Conservation (phyloP, 2,797 vertebrate species). For the Halcyon badia region DNA sequence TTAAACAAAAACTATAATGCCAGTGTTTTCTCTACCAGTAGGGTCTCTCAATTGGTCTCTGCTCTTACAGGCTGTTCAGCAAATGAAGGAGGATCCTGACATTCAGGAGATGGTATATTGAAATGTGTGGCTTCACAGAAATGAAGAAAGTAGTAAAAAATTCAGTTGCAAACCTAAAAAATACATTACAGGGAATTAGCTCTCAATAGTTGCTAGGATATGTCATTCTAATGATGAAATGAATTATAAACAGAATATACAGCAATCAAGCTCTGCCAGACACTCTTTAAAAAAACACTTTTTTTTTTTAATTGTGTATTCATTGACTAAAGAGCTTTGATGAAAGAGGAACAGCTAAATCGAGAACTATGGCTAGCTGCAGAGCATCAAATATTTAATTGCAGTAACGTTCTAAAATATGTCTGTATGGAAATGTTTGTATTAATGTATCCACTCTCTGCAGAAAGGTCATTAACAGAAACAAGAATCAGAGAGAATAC, state of each 20-base stretch:
- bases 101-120: neutral
- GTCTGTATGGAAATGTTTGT: neutral
- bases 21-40: neutral
- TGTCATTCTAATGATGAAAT: neutral
- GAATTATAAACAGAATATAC: neutral
- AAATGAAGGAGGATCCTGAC: neutral
- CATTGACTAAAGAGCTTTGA: neutral
- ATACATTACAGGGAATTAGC: neutral
- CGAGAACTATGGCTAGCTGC: neutral
- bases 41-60: neutral
- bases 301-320: neutral
- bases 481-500: neutral
- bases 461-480: neutral
- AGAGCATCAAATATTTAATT: neutral
- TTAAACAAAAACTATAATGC: neutral
- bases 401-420: neutral
- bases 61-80: neutral
- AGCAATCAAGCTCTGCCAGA: neutral
- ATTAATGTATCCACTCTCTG: neutral
- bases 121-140: neutral
- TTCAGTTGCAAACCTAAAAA: neutral
- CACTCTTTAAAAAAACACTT: neutral
- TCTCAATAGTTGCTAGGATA: neutral
- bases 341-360: neutral
- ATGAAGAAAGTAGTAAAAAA: neutral